Conservation (phyloP, 2,797 vertebrate species). For the Notolabrus celidotus region DNA sequence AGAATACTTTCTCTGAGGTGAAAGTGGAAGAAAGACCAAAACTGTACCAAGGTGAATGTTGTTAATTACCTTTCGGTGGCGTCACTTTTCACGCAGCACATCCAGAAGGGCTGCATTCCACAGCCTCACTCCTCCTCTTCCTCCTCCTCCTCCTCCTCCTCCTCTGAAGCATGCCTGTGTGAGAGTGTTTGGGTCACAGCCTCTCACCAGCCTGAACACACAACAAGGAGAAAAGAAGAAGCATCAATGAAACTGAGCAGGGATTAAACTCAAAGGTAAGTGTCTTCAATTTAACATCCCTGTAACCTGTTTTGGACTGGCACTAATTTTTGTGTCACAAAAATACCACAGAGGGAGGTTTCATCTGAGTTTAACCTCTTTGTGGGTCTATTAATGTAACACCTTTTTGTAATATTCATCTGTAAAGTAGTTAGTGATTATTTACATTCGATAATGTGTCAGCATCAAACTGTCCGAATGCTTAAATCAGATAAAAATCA, state of each 20-base stretch:
- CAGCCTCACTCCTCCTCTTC: constrained; percentile 37
- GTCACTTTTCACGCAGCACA: constrained; percentile 31
- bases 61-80: constrained; percentile 25
- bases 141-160: constrained; percentile 19
- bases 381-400: neutral
- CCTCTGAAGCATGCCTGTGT: constrained; percentile 6
- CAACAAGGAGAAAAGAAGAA: neutral
- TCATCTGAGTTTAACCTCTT: neutral
- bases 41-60: neutral
- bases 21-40: neutral
- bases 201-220: constrained; percentile 14
- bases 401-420: neutral
- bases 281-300: neutral
- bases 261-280: constrained; percentile 52
- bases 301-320: neutral
- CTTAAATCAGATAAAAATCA: no score
- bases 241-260: neutral
- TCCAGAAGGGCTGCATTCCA: constrained; percentile 69
- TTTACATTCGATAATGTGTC: no score
- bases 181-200: constrained; percentile 15
- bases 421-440: no score
- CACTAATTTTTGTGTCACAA: rapidly evolving
- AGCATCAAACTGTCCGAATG: no score
- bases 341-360: neutral
- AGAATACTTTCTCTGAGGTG: no score